Percentiles rank a stretch among this genome's conserved stretches.
phyloP scores from a whole-genome alignment of 2,888 invertebrate genomes.

The Acanthosepion esculentum region DNA sequence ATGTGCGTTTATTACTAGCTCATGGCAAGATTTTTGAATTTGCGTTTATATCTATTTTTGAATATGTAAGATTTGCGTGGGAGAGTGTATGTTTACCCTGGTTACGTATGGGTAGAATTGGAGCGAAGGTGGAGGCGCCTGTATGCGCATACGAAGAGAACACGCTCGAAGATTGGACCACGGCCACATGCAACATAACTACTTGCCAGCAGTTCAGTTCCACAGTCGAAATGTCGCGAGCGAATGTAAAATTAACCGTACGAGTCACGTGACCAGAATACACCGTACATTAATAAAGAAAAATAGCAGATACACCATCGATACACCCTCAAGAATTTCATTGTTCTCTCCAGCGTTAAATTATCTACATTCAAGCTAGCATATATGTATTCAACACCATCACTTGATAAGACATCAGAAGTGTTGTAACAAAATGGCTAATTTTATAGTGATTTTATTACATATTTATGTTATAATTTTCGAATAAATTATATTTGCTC shows the following conservation, averaged over 20 bases:
- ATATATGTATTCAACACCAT: too few relatives aligned
- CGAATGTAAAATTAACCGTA: not conserved
- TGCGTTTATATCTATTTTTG: not conserved
- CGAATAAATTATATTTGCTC: too few relatives aligned
- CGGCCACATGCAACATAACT: not conserved
- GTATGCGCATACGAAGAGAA: not conserved
- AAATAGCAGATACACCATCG: not conserved
- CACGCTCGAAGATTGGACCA: not conserved
- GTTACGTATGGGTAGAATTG: not conserved
- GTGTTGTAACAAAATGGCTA: too few relatives aligned
- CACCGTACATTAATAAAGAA: too few relatives aligned
- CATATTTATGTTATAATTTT: too few relatives aligned
- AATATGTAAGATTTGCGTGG: not conserved
- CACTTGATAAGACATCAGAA: too few relatives aligned
- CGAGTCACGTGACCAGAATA: not conserved
- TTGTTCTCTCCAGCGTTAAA: too few relatives aligned
- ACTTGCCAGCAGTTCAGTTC: not conserved
- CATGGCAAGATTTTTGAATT: too few relatives aligned
- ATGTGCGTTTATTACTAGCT: too few relatives aligned
- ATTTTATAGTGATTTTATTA: too few relatives aligned
- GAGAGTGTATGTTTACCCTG: not conserved
- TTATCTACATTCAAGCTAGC: too few relatives aligned
- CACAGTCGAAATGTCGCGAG: not conserved
- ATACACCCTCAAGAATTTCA: too few relatives aligned
- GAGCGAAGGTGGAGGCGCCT: not conserved